A percentile compares a stretch with the other conserved stretches of the same genome.
These are phyloP conservation scores for Campylomormyrus numenius DNA, from an alignment of 2,113 vertebrate species.

Conservation along the genomic window DNA sequence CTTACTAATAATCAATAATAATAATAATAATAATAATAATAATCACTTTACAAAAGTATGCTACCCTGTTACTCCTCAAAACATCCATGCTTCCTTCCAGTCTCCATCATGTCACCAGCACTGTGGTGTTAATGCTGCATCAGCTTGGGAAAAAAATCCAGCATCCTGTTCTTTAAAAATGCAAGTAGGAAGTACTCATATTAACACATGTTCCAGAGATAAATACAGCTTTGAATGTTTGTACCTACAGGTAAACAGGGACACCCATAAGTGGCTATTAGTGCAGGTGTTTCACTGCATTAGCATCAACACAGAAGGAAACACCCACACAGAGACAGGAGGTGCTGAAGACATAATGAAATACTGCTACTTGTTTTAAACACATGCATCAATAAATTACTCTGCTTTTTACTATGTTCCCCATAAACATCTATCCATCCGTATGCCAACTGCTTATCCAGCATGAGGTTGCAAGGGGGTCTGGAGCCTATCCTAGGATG, in stretches of 20 bases:
- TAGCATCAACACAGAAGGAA: neutral
- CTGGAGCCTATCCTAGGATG: neutral
- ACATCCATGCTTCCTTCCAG: neutral
- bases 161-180: neutral
- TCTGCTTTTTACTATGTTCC: neutral
- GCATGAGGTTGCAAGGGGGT: neutral
- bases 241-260: neutral
- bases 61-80: neutral
- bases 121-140: neutral
- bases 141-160: neutral
- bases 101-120: neutral
- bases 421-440: neutral
- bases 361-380: neutral
- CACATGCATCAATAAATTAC: neutral
- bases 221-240: slow-evolving; percentile 10
- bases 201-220: neutral
- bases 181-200: neutral
- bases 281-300: neutral
- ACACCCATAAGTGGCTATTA: neutral
- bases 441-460: neutral
- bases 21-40: too few relatives aligned
- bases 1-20: too few relatives aligned
- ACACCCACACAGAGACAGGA: neutral
- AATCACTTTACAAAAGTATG: neutral
- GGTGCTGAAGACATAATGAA: neutral